Evolutionary conservation across 2,797 vertebrate genomes (phyloP), one percentile per base, ranked within the genome.

Genomic region (Lepus oiostolus): DNA sequence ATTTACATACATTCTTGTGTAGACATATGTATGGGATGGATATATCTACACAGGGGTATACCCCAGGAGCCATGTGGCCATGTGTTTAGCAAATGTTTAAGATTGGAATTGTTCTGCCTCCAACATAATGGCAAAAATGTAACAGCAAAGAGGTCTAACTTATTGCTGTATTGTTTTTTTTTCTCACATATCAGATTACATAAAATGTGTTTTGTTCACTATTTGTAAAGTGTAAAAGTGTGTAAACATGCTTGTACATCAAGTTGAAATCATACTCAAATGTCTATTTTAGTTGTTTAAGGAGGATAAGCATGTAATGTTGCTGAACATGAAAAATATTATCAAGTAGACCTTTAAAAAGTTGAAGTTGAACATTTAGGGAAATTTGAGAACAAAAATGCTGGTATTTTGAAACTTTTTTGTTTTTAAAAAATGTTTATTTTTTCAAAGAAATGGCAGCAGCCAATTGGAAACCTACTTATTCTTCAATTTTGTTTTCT

Each of bases 311-410:
- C 50, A 71, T 75, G 26, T 71, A 52, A 77, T 85, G 30, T 42
- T 92, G 65, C n/a, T 90, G 60, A 87, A 93, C n/a, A 47, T 90
- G 87, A 83, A 93, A 93, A 94, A 58, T 81, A 22, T 83, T 94
- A 83, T 9, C 47, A 82, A 85, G 35, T 82, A 67, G 70, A 76
- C 88, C 88, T 94, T 87, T 71, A 21, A 92, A 26, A n/a, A 70
- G 52, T 50, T 87, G 62, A 88, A 80, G 50, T 82, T 75, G 85
- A 65, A 79, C 24, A 85, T 67, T 24, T 70, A 16, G 52, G 74
- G 47, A 42, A 52, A 62, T 82, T 81, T 65, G 58, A 87, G 86
- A 83, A 94, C 38, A 89, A 68, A 90, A n/a, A 58, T 58, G 14
- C 11, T 76, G 80, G 6, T 65, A 84, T 91, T 89, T 89, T 95